Evolutionary conservation across 1,140 invertebrate genomes (phyloP), one percentile per base, ranked within the genome.

Genomic region (Bilobella aurantiaca): DNA sequence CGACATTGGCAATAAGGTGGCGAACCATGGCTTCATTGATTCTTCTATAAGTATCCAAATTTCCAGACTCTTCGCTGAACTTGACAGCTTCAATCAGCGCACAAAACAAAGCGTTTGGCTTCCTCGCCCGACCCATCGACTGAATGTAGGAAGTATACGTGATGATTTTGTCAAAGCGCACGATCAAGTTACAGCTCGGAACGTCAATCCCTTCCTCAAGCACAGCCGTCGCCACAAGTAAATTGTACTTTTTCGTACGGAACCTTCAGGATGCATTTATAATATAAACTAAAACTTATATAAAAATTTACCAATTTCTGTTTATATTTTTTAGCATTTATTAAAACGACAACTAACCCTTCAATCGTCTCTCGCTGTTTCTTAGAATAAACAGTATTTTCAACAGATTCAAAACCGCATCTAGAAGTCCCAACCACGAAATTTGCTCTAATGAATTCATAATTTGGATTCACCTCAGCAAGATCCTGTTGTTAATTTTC

Each of bases 191-290:
- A 76, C 90, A 93, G 49, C 84, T 82, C 25, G 87, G 87, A 32
- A 93, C 81, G 79, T 93, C 89, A 65, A 91, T 83, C 2, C 90
- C 90, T 79, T 92, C 89, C 78, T 93, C 90, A 23, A 93, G 77
- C 0, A 91, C 85, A 73, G 82, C 84, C 8, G 93, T 94, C 18
- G 90, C 84, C 47, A 94, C 79, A 3, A 96, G 73, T 27, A 92
- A 81, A 76, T 96, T 96, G 0, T 82, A 76, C 31, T 79, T 75
- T 16, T 84, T 84, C 28, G 73, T 76, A 49, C 79, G 77, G 75
- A 87, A 88, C 67, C 81, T 82, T n/a, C n/a, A n/a, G n/a, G n/a
- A n/a, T n/a, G n/a, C n/a, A n/a, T n/a, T n/a, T n/a, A n/a, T n/a
- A n/a, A n/a, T n/a, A 31, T 75, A 69, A 62, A 79, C 64, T 28